A percentile compares a stretch with the other conserved stretches of the same genome.
phyloP scores from a whole-genome alignment of 2,113 vertebrate species.

The Triplophysa dalaica region DNA sequence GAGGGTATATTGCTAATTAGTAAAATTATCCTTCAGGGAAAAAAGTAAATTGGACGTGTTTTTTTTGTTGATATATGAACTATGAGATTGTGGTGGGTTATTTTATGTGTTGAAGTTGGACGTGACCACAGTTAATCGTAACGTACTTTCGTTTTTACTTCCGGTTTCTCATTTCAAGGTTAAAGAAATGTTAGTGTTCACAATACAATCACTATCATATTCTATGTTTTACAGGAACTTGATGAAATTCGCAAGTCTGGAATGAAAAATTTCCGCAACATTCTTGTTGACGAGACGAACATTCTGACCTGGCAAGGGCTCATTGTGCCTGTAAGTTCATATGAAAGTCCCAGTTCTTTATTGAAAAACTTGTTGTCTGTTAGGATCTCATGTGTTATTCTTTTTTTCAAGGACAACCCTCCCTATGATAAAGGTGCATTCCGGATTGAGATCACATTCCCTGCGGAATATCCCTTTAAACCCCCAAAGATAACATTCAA shows the following conservation, averaged over 20 bases:
- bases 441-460: slow-evolving; percentile 95
- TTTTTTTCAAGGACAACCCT: slow-evolving; percentile 79
- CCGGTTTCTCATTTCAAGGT: neutral
- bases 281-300: slow-evolving; percentile 94
- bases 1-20: neutral
- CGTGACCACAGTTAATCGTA: neutral
- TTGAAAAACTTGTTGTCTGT: neutral
- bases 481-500: slow-evolving; percentile 98
- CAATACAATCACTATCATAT: slow-evolving; percentile 46
- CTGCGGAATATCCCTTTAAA: slow-evolving; percentile 97
- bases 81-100: neutral
- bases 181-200: neutral
- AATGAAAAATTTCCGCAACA: slow-evolving; percentile 91
- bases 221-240: slow-evolving; percentile 84
- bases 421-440: slow-evolving; percentile 98
- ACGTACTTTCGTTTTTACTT: neutral
- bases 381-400: neutral
- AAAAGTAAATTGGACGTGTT: neutral
- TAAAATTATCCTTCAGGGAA: neutral
- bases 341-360: neutral
- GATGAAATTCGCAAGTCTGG: slow-evolving; percentile 90
- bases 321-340: slow-evolving; percentile 93
- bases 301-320: slow-evolving; percentile 96
- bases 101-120: too few relatives aligned
- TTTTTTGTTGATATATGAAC: too few relatives aligned